phyloP scores from a whole-genome alignment of 2,888 invertebrate species.

The Rhagium mordax region DNA sequence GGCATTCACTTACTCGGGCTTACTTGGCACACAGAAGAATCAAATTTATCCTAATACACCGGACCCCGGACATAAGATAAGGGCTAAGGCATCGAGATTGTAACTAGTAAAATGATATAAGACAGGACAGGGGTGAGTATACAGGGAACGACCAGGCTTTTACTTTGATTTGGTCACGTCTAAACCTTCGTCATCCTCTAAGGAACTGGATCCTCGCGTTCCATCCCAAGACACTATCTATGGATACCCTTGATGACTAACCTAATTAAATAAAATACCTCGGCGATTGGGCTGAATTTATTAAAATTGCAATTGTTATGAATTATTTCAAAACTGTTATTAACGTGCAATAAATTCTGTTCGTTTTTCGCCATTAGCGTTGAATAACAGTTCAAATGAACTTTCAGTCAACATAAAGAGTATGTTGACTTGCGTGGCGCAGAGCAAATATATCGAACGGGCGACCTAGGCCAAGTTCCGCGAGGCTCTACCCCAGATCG shows the following conservation, averaged over 20 bases:
- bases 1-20: neutral
- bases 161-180: constrained; percentile 42
- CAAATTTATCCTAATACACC: constrained; percentile 20
- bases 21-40: neutral
- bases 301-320: neutral
- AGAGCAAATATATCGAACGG: constrained; percentile 41
- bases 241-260: constrained; percentile 25
- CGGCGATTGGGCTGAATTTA: neutral
- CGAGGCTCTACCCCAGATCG: constrained; percentile 54
- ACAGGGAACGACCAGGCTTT: constrained; percentile 13
- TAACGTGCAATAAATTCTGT: neutral
- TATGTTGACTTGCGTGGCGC: constrained; percentile 25
- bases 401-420: constrained; percentile 26
- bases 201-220: constrained; percentile 22
- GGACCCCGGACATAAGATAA: neutral
- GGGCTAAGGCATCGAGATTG: neutral
- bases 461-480: constrained; percentile 60
- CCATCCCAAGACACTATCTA: constrained; percentile 18
- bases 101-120: constrained; percentile 28
- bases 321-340: too few relatives aligned
- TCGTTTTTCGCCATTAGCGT: neutral
- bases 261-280: constrained; percentile 31
- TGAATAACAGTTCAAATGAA: constrained; percentile 7
- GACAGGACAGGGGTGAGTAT: constrained; percentile 30
- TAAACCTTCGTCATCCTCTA: constrained; percentile 40